Conservation (phyloP, 2,797 vertebrate genomes). For the Cossypha niveicapilla region DNA sequence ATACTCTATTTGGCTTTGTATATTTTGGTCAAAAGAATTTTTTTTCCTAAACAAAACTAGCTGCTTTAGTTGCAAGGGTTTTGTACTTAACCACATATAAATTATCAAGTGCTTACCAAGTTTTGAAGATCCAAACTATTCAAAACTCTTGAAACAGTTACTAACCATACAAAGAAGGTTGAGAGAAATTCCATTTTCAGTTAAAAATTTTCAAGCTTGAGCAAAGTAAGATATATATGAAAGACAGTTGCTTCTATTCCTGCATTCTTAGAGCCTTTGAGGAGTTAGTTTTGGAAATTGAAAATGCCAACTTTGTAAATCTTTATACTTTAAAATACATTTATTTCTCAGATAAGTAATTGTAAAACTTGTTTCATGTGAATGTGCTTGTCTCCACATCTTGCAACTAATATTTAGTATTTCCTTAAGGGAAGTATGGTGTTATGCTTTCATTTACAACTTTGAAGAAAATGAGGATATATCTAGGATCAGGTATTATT, state of each 20-base stretch:
- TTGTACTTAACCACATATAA: not conserved
- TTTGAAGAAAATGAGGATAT: not conserved
- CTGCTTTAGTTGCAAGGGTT: not conserved
- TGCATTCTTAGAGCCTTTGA: not conserved
- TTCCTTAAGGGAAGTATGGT: fast-evolving
- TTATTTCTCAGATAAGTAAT: not conserved
- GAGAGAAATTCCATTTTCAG: not conserved
- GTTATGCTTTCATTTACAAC: not conserved
- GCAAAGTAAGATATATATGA: not conserved
- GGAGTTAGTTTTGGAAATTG: not conserved
- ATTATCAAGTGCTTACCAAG: not conserved
- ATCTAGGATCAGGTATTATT: not conserved
- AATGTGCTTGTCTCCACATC: not conserved
- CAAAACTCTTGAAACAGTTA: not conserved
- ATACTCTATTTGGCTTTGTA: not conserved
- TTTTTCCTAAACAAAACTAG: not conserved
- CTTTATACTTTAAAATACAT: not conserved
- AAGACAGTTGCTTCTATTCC: not conserved
- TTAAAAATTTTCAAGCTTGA: not conserved
- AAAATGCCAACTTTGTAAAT: not conserved
- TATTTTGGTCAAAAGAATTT: not conserved
- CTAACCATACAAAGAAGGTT: not conserved
- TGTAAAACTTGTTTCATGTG: not conserved
- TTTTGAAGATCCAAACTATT: not conserved
- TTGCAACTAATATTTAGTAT: not conserved